Conservation (phyloP, 2,113 vertebrate genomes). For the Anguilla japonica region DNA sequence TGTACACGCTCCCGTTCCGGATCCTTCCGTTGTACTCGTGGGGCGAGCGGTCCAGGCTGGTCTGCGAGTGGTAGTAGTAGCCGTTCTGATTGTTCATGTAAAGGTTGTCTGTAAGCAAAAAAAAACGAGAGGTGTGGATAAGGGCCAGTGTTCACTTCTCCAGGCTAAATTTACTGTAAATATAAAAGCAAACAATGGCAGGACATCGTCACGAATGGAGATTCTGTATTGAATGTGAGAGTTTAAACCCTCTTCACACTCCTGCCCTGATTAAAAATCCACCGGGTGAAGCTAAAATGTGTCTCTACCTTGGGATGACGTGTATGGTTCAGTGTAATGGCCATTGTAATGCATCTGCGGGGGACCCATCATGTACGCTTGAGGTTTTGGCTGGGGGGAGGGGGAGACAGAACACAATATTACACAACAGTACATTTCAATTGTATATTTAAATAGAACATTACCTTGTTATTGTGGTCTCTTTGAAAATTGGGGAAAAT, state of each 20-base stretch:
- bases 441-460: not conserved
- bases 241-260: no score
- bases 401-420: slow-evolving; percentile 27
- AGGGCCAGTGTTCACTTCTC: slow-evolving; percentile 33
- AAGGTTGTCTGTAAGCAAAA: slow-evolving; percentile 83
- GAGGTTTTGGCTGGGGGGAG: slow-evolving; percentile 81
- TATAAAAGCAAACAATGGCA: not conserved
- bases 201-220: not conserved
- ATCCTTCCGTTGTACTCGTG: slow-evolving; percentile 84
- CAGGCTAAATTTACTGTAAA: not conserved
- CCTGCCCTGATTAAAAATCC: not conserved
- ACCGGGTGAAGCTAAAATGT: not conserved
- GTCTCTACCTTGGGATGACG: slow-evolving; percentile 87
- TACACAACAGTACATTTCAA: not conserved
- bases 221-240: no score
- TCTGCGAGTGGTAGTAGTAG: slow-evolving; percentile 95
- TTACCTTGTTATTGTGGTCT: no score
- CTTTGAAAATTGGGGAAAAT: no score
- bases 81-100: slow-evolving; percentile 93
- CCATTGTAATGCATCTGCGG: slow-evolving; percentile 93
- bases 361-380: slow-evolving; percentile 87
- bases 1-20: slow-evolving; percentile 95
- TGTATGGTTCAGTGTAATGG: slow-evolving; percentile 88
- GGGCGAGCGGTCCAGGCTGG: slow-evolving; percentile 87
- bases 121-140: not conserved